Evolutionary conservation across 2,888 invertebrate genomes (phyloP).

Genomic region (Hypolimnas misippus): DNA sequence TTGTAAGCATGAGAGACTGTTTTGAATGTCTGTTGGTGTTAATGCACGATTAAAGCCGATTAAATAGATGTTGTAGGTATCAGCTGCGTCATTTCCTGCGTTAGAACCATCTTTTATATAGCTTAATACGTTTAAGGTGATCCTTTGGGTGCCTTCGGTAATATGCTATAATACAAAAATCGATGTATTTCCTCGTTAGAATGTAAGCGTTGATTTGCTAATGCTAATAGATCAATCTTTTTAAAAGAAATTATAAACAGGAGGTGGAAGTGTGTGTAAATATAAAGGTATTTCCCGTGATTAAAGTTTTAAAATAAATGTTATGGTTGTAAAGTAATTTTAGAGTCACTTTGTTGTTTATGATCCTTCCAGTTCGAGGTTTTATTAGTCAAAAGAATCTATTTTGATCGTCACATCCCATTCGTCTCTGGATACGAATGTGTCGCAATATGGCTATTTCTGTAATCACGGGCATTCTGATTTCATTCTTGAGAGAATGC

Average conservation of each 20-base stretch:
- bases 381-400: slow-evolving; percentile 25
- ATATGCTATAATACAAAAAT: neutral
- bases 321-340: neutral
- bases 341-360: slow-evolving; percentile 14
- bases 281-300: neutral
- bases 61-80: slow-evolving; percentile 16
- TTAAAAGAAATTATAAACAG: neutral
- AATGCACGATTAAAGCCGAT: slow-evolving; percentile 14
- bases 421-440: neutral
- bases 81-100: slow-evolving; percentile 32
- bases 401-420: slow-evolving; percentile 17
- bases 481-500: neutral
- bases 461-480: neutral
- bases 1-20: neutral
- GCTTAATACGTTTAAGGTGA: slow-evolving; percentile 17
- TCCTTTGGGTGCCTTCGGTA: neutral
- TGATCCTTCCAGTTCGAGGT: slow-evolving; percentile 7
- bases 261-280: neutral
- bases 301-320: neutral
- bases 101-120: slow-evolving; percentile 13
- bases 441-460: slow-evolving; percentile 18
- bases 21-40: slow-evolving; percentile 11
- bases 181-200: slow-evolving; percentile 3
- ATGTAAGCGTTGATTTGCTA: slow-evolving; percentile 13
- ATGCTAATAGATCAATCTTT: neutral